phyloP scores from a whole-genome alignment of 2,113 vertebrate species.

The Uropsilus gracilis region DNA sequence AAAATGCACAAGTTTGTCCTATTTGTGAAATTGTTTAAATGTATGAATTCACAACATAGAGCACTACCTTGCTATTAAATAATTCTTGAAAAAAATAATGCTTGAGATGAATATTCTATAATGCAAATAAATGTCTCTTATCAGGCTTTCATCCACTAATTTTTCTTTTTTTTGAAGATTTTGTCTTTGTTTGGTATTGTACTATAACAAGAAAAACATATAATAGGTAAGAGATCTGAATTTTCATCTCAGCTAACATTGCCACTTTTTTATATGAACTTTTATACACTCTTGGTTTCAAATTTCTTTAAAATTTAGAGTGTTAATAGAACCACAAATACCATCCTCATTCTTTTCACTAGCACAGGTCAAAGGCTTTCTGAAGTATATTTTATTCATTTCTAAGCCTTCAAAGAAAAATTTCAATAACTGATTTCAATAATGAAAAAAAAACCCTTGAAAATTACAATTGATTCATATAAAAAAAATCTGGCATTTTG shows the following conservation, averaged over 20 bases:
- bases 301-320: neutral
- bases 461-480: neutral
- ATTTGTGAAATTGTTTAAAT: conserved; percentile 36
- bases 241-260: neutral
- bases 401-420: neutral
- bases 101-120: neutral
- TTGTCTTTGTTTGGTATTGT: neutral
- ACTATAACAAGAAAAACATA: neutral
- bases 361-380: conserved; percentile 23
- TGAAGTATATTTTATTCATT: neutral
- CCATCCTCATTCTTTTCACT: neutral
- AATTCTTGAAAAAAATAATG: conserved; percentile 5
- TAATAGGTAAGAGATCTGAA: neutral
- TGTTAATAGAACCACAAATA: conserved; percentile 26
- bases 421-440: conserved; percentile 26
- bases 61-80: neutral
- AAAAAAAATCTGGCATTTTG: neutral
- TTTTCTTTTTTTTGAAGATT: neutral
- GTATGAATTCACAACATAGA: conserved; percentile 11
- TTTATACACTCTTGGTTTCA: neutral
- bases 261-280: neutral
- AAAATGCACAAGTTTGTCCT: conserved; percentile 35
- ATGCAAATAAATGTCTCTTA: conserved; percentile 12
- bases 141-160: neutral
- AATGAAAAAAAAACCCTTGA: neutral